These are phyloP conservation scores for Nannoperca australis DNA, from an alignment of 2,797 vertebrate genomes.

Conservation along the genomic window DNA sequence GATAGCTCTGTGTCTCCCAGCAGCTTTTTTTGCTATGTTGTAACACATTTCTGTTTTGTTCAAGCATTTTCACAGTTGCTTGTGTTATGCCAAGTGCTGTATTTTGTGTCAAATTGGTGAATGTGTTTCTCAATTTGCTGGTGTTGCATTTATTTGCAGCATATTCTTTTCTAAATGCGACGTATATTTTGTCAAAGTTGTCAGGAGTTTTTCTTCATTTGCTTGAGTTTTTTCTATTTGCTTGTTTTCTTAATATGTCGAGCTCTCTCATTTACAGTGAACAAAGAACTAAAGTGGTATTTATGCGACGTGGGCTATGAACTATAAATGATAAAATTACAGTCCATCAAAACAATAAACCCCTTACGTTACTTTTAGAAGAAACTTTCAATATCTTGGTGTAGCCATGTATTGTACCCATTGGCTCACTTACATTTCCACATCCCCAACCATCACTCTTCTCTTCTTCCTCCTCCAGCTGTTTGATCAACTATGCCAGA, in stretches of 20 bases:
- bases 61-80: background rate
- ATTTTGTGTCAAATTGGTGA: too few relatives aligned
- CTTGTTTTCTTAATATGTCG: background rate
- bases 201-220: background rate
- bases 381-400: background rate
- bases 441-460: background rate
- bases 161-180: background rate
- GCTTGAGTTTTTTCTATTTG: background rate
- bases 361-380: background rate
- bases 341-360: background rate
- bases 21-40: background rate
- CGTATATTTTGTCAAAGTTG: background rate
- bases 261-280: background rate
- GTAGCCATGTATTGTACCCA: background rate
- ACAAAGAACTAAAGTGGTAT: background rate
- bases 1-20: background rate
- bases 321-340: background rate
- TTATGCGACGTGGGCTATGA: background rate
- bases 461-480: constrained; percentile 1
- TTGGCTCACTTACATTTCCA: background rate
- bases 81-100: background rate
- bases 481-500: background rate
- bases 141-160: background rate
- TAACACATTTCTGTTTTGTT: background rate
- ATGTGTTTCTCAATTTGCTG: background rate